phyloP scores from a whole-genome alignment of 2,888 invertebrate species.

The Panorpa germanica region DNA sequence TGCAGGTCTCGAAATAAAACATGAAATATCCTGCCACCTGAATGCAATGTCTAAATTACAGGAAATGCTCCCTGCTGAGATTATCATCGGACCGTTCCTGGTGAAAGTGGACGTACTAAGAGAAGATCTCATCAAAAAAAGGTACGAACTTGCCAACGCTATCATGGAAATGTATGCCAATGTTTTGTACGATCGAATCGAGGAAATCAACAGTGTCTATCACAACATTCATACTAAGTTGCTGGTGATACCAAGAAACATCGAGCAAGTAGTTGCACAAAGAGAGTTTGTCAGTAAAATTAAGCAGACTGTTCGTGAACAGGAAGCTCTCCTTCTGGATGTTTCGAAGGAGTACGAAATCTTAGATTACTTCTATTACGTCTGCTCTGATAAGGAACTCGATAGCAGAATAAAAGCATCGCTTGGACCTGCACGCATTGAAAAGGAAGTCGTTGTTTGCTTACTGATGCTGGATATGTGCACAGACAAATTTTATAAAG shows the following conservation, averaged over 20 bases:
- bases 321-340: no score
- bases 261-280: slow-evolving; percentile 60
- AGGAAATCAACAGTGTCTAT: slow-evolving; percentile 34
- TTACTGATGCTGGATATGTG: slow-evolving; percentile 48
- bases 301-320: slow-evolving; percentile 16
- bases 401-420: slow-evolving; percentile 57
- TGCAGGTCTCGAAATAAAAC: slow-evolving; percentile 45
- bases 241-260: slow-evolving; percentile 49
- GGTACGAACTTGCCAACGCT: slow-evolving; percentile 44
- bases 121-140: slow-evolving; percentile 47
- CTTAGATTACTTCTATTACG: slow-evolving; percentile 60
- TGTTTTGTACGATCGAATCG: slow-evolving; percentile 42
- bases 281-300: slow-evolving; percentile 61
- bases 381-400: slow-evolving; percentile 60
- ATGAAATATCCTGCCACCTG: slow-evolving; percentile 49
- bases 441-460: slow-evolving; percentile 38
- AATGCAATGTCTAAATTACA: slow-evolving; percentile 45
- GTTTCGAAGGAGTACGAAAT: slow-evolving; percentile 54
- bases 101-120: slow-evolving; percentile 48
- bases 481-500: slow-evolving; percentile 58
- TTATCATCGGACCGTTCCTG: slow-evolving; percentile 61
- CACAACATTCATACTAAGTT: slow-evolving; percentile 44
- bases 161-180: slow-evolving; percentile 53
- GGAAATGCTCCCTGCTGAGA: slow-evolving; percentile 42
- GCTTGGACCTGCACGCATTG: slow-evolving; percentile 54